phyloP scores from a whole-genome alignment of 2,113 vertebrate genomes.

The Actinemys pallida region DNA sequence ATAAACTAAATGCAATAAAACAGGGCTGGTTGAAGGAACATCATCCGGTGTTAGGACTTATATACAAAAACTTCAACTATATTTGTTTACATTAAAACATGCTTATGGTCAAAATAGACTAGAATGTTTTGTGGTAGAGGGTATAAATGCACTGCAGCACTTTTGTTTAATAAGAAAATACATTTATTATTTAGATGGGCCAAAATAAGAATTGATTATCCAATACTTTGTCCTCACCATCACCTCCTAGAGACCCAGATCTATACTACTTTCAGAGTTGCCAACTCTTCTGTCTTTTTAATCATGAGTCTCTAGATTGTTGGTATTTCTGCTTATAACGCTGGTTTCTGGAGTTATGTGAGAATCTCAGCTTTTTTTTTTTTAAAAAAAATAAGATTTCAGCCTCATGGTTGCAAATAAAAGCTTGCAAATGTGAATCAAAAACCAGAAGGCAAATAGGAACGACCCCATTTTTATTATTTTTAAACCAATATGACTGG shows the following conservation, averaged over 20 bases:
- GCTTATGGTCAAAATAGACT: not conserved
- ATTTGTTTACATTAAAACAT: not conserved
- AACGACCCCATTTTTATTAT: not conserved
- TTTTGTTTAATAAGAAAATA: not conserved
- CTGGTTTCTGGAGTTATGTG: not conserved
- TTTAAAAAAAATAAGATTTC: not conserved
- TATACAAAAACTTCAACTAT: accelerated
- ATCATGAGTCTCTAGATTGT: not conserved
- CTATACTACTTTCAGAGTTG: not conserved
- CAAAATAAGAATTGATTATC: not conserved
- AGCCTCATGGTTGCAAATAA: not conserved
- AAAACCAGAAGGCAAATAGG: not conserved
- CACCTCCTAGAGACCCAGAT: not conserved
- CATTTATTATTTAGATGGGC: not conserved
- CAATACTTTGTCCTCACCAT: not conserved
- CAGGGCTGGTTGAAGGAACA: not conserved
- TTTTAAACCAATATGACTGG: not conserved
- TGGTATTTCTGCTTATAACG: not conserved
- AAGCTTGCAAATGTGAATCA: not conserved
- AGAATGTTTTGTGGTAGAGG: not conserved
- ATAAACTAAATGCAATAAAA: not conserved
- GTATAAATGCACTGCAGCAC: not conserved
- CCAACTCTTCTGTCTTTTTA: not conserved
- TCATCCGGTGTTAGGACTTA: not conserved
- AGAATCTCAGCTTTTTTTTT: not conserved